phyloP scores from a whole-genome alignment of 1,140 invertebrate species.

The Magallana ariakensis region DNA sequence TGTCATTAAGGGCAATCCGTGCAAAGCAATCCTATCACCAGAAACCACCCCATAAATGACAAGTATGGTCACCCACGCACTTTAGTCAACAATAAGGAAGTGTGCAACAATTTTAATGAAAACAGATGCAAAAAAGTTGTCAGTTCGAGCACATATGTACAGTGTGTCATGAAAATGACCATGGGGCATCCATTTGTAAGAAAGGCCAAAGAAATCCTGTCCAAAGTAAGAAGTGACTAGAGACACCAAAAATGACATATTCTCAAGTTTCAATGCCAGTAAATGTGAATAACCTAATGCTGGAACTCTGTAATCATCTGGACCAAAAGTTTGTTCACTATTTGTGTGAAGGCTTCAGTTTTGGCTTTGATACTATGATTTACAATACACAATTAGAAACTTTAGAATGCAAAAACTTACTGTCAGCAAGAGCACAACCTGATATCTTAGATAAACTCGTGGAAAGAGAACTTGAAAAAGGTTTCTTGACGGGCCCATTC shows the following conservation, averaged over 20 bases:
- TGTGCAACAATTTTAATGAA: background rate
- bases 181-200: background rate
- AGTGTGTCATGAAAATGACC: background rate
- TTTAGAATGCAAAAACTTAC: background rate
- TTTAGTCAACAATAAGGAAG: background rate
- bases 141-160: background rate
- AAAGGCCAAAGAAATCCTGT: background rate
- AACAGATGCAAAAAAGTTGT: background rate
- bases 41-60: background rate
- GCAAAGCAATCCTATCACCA: background rate
- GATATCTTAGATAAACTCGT: background rate
- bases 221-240: background rate
- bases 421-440: background rate
- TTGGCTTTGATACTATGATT: background rate
- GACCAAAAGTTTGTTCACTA: background rate
- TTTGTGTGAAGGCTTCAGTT: background rate
- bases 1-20: background rate
- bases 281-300: background rate
- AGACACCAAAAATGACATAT: background rate
- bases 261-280: constrained; percentile 25
- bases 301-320: too few relatives aligned
- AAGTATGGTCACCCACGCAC: background rate
- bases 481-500: background rate
- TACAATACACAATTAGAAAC: background rate
- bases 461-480: background rate